phyloP scores from a whole-genome alignment of 2,888 invertebrate species.

The Nephrotoma guestfalica region DNA sequence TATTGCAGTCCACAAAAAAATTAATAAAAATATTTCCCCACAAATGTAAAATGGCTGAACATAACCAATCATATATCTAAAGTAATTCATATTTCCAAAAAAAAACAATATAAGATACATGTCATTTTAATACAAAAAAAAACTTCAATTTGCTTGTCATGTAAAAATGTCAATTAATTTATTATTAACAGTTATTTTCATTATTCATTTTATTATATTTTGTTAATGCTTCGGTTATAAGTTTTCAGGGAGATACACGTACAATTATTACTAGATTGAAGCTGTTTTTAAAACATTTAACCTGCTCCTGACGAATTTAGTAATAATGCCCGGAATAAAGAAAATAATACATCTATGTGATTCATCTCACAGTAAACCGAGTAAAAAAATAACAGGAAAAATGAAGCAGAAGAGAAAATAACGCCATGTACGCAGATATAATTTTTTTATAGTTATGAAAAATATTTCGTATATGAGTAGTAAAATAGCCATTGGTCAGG shows the following conservation, averaged over 20 bases:
- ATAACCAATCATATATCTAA: not conserved
- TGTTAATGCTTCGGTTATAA: not conserved
- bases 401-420: not conserved
- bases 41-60: not conserved
- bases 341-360: not conserved
- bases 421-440: not conserved
- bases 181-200: not conserved
- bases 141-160: not conserved
- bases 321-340: not conserved
- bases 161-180: not conserved
- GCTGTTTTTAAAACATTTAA: not conserved
- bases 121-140: not conserved
- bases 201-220: not conserved
- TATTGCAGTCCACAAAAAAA: not conserved
- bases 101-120: not conserved
- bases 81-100: not conserved
- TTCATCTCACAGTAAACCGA: not conserved
- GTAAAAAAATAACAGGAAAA: not conserved
- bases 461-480: not conserved
- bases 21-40: not conserved
- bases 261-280: not conserved
- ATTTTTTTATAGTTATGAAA: not conserved
- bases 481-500: not conserved
- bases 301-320: not conserved
- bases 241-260: not conserved